These are phyloP conservation scores for Peromyscus leucopus DNA, from an alignment of 2,113 vertebrate genomes.

Conservation along the genomic window DNA sequence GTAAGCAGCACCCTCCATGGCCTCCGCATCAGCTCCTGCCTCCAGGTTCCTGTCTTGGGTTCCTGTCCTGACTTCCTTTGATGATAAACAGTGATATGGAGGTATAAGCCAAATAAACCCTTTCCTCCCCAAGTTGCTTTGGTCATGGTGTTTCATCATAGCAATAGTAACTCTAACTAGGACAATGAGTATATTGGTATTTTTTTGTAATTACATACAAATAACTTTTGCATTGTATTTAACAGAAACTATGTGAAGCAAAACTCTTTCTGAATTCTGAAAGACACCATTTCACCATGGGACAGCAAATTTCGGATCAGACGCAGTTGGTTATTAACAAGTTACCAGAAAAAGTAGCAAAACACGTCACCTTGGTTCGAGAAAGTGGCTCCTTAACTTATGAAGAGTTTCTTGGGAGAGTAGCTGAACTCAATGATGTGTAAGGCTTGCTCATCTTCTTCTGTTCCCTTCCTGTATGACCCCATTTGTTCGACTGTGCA, in stretches of 20 bases:
- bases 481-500: not conserved
- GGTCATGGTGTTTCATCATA: not conserved
- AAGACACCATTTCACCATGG: conserved; percentile 90
- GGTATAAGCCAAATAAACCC: not conserved
- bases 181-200: conserved; percentile 14
- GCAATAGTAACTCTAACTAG: not conserved
- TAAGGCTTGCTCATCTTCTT: conserved; percentile 87
- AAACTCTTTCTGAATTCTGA: conserved; percentile 77
- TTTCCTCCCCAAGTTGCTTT: not conserved
- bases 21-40: not conserved
- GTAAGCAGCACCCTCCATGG: not conserved
- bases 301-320: conserved; percentile 96
- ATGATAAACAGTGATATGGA: not conserved
- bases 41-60: not conserved
- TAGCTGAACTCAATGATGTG: conserved; percentile 98
- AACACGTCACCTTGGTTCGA: conserved; percentile 93
- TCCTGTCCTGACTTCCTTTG: not conserved
- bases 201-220: conserved; percentile 63
- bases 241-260: conserved; percentile 88
- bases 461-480: not conserved
- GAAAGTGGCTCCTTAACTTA: conserved; percentile 97
- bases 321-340: conserved; percentile 93
- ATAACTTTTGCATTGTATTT: conserved; percentile 70
- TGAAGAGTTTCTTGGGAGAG: conserved; percentile 98
- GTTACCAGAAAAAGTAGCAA: conserved; percentile 97